These are phyloP conservation scores for Lycophotia porphyrea DNA, from an alignment of 2,888 invertebrate species.

Conservation along the genomic window DNA sequence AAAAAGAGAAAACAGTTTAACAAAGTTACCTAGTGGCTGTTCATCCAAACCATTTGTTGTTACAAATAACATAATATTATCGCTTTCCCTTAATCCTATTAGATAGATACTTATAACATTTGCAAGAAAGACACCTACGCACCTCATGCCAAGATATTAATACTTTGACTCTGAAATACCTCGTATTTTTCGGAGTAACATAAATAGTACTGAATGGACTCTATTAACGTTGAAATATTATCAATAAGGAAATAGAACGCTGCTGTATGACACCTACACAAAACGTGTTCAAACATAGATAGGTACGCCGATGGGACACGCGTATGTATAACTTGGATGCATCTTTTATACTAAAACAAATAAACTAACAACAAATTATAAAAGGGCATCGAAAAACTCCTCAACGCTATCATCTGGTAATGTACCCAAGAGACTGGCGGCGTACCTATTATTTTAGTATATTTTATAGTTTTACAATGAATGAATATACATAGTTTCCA, in stretches of 20 bases:
- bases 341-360: no score
- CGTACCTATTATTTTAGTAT: no score
- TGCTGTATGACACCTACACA: neutral
- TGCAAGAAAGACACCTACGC: slow-evolving; percentile 10
- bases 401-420: no score
- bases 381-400: no score
- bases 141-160: neutral
- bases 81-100: neutral
- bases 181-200: neutral
- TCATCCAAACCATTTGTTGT: no score
- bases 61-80: neutral
- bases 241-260: slow-evolving; percentile 5
- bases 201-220: neutral
- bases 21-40: neutral
- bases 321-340: neutral
- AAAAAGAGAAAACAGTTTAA: neutral
- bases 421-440: no score
- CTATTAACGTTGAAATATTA: neutral
- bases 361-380: no score
- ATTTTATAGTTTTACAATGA: no score
- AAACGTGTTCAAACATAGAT: neutral
- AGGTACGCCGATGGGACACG: neutral
- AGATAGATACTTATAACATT: neutral
- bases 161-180: neutral
- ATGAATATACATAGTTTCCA: no score